Base-by-base conservation (phyloP, 2,797 vertebrate genomes). In the Girardinus metallicus region DNA sequence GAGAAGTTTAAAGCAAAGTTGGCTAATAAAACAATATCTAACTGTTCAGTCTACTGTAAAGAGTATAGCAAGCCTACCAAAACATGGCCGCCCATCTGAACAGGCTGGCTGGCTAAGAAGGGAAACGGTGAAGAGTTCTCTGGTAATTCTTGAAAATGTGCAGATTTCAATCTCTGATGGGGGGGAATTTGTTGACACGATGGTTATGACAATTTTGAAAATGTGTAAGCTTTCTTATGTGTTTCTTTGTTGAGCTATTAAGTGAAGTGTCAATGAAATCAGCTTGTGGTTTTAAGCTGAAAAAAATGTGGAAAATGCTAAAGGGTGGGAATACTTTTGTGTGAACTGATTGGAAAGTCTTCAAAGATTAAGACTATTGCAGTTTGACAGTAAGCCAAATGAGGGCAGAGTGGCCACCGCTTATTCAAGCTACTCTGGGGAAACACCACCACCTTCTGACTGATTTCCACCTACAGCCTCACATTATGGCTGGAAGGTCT, bases 371-470 rank as follows among this genome's bases (percentile, higher is more conserved):
- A 53, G 21, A 66, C 64, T 16, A 16, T 41, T 7, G 18, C 5
- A 70, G 16, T 5, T 70, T 68, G n/a, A 68, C 73, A 80, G 26
- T 6, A 34, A 51, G 44, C 15, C 13, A 76, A 26, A 29, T 31
- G 15, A 53, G 71, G 12, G 36, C 5, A 64, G 62, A 57, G 68
- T 71, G 16, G 36, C 23, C 47, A 15, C 34, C 1, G 0, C n/a
- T 68, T 77, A 34, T 43, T 64, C 31, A 9, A 6, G 75, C 11
- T 55, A 41, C 2, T 6, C 1, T 81, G 47, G 31, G 78, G 81
- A 92, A 91, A 94, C 78, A 80, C 77, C 57, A 82, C 92, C 93
- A 87, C 84, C 94, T 94, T 85, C 90, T 93, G 94, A 74, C 76
- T 77, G 34, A 15, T 16, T 71, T 71, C 66, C 23, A 62, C 29